Percentiles rank a stretch among this genome's conserved stretches.
Evolutionary conservation across 2,888 invertebrate species (phyloP).

Genomic region (Eupithecia subfuscata): DNA sequence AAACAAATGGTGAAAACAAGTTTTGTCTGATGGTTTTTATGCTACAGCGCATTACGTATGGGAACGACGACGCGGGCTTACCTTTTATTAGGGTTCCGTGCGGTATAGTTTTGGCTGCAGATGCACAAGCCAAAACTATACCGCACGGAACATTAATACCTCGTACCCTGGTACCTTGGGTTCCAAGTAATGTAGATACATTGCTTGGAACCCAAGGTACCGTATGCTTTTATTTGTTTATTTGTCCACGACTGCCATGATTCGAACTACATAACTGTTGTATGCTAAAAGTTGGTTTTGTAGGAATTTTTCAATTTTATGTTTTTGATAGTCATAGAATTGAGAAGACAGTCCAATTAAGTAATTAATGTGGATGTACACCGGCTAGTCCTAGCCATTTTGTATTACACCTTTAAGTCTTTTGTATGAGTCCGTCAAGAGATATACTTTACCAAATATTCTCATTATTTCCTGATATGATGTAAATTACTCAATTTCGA

Average conservation of each 20-base stretch:
- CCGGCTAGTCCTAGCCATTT: too few species aligned
- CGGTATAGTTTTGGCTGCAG: too few species aligned
- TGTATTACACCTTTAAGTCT: too few species aligned
- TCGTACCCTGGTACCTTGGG: too few species aligned
- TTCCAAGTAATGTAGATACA: too few species aligned
- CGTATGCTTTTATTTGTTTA: neutral
- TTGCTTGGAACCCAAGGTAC: too few species aligned
- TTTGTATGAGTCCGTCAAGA: neutral
- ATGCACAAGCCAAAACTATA: too few species aligned
- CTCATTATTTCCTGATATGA: neutral
- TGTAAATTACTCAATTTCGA: neutral
- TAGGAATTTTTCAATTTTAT: neutral
- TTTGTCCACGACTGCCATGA: neutral
- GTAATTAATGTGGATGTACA: too few species aligned
- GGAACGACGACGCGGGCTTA: slow-evolving; percentile 19
- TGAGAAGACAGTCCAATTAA: neutral
- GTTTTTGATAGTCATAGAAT: too few species aligned
- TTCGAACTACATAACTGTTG: neutral
- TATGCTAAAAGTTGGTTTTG: neutral
- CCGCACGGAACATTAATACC: too few species aligned
- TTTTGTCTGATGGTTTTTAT: slow-evolving; percentile 38
- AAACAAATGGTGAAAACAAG: slow-evolving; percentile 41
- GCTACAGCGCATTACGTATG: slow-evolving; percentile 18
- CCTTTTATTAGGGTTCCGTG: slow-evolving; percentile 15
- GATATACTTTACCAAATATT: neutral